A percentile compares a stretch with the other conserved stretches of the same genome.
Conservation (phyloP, 2,888 invertebrate species). For the Tetanocera ferruginea region DNA sequence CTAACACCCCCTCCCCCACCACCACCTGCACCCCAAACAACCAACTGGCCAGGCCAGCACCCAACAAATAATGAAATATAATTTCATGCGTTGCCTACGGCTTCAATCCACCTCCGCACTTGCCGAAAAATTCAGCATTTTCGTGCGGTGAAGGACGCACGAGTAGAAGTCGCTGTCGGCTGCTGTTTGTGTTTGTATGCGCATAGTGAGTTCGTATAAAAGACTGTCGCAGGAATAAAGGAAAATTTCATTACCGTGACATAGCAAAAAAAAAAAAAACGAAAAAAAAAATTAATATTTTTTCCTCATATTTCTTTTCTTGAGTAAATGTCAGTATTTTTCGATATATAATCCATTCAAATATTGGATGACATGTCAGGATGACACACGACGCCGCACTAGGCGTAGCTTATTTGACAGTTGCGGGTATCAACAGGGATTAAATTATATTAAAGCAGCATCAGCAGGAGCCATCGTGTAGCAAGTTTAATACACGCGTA, state of each 20-base stretch:
- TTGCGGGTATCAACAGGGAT: conserved; percentile 14
- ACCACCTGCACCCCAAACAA: neutral
- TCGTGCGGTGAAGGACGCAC: neutral
- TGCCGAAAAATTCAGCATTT: neutral
- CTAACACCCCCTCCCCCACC: neutral
- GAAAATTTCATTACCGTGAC: conserved; percentile 37
- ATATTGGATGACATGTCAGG: conserved; percentile 50
- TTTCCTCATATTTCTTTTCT: conserved; percentile 13
- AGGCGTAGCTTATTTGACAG: conserved; percentile 59
- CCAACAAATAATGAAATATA: conserved; percentile 59
- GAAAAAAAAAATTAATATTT: conserved; percentile 32
- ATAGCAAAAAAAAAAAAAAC: conserved; percentile 30
- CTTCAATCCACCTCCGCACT: conserved; percentile 49
- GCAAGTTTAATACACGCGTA: neutral
- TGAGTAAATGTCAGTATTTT: conserved; percentile 26
- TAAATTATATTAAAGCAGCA: neutral
- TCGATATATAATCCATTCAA: neutral
- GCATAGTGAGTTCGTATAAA: neutral
- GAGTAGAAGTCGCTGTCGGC: neutral
- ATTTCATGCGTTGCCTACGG: conserved; percentile 61
- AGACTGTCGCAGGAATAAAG: conserved; percentile 13
- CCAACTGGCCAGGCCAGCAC: conserved; percentile 7
- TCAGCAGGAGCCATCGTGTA: neutral
- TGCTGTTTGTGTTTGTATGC: too few species aligned
- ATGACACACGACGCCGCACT: conserved; percentile 16